A percentile compares a stretch with the other conserved stretches of the same genome.
These are phyloP conservation scores for Lissocephala sabroskyi DNA, from an alignment of 2,888 invertebrate genomes.

Conservation along the genomic window DNA sequence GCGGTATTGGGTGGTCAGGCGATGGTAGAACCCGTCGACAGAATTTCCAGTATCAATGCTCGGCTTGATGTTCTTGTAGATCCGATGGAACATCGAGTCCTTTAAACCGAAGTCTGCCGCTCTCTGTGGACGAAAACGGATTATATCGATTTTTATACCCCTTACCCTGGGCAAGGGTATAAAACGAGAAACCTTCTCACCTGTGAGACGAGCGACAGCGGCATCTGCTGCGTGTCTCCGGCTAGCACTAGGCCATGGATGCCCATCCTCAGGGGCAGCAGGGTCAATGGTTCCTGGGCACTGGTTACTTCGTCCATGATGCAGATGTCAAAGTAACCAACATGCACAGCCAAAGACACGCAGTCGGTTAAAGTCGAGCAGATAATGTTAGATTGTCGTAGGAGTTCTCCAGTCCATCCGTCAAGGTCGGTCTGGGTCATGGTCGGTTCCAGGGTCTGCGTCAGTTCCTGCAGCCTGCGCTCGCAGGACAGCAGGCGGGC, in stretches of 20 bases:
- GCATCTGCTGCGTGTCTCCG: slow-evolving; percentile 90
- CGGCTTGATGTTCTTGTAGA: slow-evolving; percentile 73
- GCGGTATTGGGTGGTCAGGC: slow-evolving; percentile 84
- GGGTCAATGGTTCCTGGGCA: slow-evolving; percentile 85
- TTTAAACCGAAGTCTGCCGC: slow-evolving; percentile 81
- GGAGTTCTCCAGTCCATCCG: slow-evolving; percentile 61
- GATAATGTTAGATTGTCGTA: slow-evolving; percentile 79
- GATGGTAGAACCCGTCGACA: slow-evolving; percentile 32
- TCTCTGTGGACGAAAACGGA: slow-evolving; percentile 74
- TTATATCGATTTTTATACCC: no score
- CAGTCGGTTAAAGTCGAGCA: slow-evolving; percentile 81
- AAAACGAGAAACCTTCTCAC: slow-evolving; percentile 67
- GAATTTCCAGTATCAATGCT: slow-evolving; percentile 56
- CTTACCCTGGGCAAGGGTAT: no score
- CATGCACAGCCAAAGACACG: slow-evolving; percentile 62
- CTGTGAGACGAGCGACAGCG: slow-evolving; percentile 84
- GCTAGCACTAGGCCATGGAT: slow-evolving; percentile 85
- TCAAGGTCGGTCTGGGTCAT: slow-evolving; percentile 50
- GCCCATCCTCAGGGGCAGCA: slow-evolving; percentile 85
- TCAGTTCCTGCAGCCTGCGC: slow-evolving; percentile 37
- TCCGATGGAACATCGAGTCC: slow-evolving; percentile 84
- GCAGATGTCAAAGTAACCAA: slow-evolving; percentile 76
- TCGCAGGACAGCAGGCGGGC: slow-evolving; percentile 63
- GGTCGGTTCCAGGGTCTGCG: slow-evolving; percentile 37
- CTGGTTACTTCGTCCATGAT: slow-evolving; percentile 93